Conservation (phyloP, 2,113 vertebrate species). For the Seriola quinqueradiata region DNA sequence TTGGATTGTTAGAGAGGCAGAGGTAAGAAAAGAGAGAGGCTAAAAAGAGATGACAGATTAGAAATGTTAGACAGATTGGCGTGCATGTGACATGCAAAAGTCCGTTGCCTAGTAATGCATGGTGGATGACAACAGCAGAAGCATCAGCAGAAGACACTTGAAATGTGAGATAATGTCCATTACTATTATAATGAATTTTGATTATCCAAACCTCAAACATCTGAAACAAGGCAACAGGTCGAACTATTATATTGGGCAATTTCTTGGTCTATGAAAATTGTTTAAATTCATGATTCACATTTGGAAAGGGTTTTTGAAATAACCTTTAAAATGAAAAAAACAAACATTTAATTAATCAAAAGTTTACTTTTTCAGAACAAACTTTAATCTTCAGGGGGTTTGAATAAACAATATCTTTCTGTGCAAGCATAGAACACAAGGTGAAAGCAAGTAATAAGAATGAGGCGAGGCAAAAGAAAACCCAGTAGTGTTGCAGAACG, state of each 20-base stretch:
- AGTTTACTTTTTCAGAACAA: not conserved
- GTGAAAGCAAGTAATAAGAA: slow-evolving; percentile 1
- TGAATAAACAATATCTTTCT: slow-evolving; percentile 53
- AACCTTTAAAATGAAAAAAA: not conserved
- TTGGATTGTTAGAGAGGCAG: not conserved
- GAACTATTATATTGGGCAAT: not conserved
- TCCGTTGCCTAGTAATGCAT: slow-evolving; percentile 8
- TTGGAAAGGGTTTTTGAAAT: not conserved
- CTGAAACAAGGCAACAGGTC: not conserved
- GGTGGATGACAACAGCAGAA: slow-evolving; percentile 2
- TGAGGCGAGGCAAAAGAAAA: slow-evolving; percentile 14
- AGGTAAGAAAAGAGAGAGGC: slow-evolving; percentile 17
- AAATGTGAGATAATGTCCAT: slow-evolving; percentile 9
- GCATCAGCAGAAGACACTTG: not conserved
- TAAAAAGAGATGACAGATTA: slow-evolving; percentile 1
- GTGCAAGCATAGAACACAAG: slow-evolving; percentile 3
- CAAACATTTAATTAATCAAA: not conserved
- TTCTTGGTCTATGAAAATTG: not conserved
- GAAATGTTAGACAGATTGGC: not conserved
- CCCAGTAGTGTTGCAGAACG: not conserved
- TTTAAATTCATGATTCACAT: not conserved
- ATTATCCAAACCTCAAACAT: slow-evolving; percentile 57
- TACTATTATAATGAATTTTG: not conserved
- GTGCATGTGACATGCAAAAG: slow-evolving; percentile 50
- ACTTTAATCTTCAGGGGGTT: slow-evolving; percentile 1